Evolutionary conservation across 2,113 vertebrate species (phyloP), one percentile per base, ranked within the genome.

Genomic region (Eptesicus fuscus): DNA sequence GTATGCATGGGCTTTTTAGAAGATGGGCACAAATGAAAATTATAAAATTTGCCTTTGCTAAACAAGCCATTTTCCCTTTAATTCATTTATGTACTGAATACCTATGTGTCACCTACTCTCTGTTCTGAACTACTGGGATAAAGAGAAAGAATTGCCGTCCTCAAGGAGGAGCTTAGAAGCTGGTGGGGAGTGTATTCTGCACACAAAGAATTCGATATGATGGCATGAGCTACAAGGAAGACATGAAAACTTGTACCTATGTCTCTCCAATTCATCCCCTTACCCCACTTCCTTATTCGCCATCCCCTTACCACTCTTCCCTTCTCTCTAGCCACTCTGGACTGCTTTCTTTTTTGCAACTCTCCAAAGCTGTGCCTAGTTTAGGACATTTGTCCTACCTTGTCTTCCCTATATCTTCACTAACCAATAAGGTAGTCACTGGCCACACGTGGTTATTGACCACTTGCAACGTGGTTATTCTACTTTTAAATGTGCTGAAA

Each of bases 1-100:
- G 40, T 47, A 49, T 11, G 7, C 25, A 65, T 25, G 25, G 59
- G 59, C 25, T 28, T 28, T 59, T 28, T 61, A 61, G 59, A 95
- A 8, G 8, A 25, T 67, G 40, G 93, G 86, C 40, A 70, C 20
- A 90, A 37, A n/a, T 44, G 11, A 51, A 51, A 89, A 56, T 44
- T 37, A 42, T 83, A 77, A 20, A 83, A 11, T 32, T 5, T 47
- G 25, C 70, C 84, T 63, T 61, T 65, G n/a, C 59, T 93, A 22
- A 97, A 87, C 47, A 87, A 93, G 20, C 6, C 16, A 17, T 90
- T 94, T 76, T 4, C 5, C 47, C 13, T 74, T 90, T 18, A 40
- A 84, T 56, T 91, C 9, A 78, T 73, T 18, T 83, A 67, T 44
- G 61, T 17, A 80, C 63, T 11, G 56, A 85, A 56, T 44, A 88